These are phyloP conservation scores for Botia almorhae DNA, from an alignment of 2,797 vertebrate species.

Conservation along the genomic window DNA sequence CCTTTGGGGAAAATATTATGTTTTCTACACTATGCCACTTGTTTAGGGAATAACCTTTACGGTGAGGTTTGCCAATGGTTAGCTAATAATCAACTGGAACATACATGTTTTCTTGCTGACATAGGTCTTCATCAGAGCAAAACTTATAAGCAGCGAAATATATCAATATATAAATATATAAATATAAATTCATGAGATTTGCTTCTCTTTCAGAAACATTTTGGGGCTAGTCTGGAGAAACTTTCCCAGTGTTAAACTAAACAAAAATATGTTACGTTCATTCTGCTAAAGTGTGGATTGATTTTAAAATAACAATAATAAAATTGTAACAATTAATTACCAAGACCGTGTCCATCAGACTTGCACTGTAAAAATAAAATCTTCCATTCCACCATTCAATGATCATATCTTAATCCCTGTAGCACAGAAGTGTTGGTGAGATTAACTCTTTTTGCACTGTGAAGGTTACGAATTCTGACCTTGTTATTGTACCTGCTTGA, in stretches of 20 bases:
- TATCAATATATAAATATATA: neutral
- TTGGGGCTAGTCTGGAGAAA: neutral
- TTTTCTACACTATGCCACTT: neutral
- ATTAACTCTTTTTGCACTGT: neutral
- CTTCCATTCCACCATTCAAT: neutral
- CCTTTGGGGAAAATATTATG: slow-evolving; percentile 11
- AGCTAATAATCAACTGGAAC: neutral
- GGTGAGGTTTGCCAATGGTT: neutral
- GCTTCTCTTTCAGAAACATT: neutral
- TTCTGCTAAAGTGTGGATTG: too few relatives aligned
- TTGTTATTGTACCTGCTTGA: slow-evolving; percentile 63
- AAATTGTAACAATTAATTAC: too few relatives aligned
- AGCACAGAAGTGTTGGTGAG: neutral
- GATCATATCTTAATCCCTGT: neutral
- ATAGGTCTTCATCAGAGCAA: neutral
- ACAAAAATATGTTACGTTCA: too few relatives aligned
- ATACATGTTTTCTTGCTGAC: neutral
- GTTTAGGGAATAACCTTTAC: neutral
- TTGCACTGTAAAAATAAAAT: neutral
- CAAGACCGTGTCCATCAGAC: neutral
- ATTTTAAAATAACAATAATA: too few relatives aligned
- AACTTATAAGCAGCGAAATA: neutral
- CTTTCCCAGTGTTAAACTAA: neutral
- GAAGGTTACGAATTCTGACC: slow-evolving; percentile 54
- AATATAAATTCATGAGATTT: neutral